phyloP scores from a whole-genome alignment of 2,797 vertebrate genomes.

The Sebastes iracundus region DNA sequence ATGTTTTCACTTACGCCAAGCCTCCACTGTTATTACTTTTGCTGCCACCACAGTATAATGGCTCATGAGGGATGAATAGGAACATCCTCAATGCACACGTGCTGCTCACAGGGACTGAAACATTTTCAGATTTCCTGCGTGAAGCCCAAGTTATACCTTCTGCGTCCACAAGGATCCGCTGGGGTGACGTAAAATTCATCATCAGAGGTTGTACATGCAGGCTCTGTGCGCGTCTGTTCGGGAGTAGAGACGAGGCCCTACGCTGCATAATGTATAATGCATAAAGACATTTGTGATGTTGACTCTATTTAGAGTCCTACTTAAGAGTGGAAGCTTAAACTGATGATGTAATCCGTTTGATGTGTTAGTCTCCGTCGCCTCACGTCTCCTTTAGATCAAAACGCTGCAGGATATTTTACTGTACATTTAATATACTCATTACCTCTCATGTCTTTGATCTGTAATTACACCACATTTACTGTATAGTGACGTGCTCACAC shows the following conservation, averaged over 20 bases:
- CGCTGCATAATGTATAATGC: background rate
- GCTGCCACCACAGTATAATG: too few relatives aligned
- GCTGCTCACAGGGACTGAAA: background rate
- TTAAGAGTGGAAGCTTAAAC: constrained; percentile 11
- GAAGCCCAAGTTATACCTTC: too few relatives aligned
- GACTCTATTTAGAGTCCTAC: background rate
- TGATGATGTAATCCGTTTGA: background rate
- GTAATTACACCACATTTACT: background rate
- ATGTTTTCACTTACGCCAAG: too few relatives aligned
- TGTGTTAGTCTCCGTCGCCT: background rate
- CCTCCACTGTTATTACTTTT: too few relatives aligned
- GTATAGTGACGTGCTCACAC: background rate
- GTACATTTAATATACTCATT: background rate
- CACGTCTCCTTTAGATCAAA: background rate
- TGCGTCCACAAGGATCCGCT: rapidly evolving
- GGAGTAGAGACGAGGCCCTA: too few relatives aligned
- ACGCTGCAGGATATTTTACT: background rate
- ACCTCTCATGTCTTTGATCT: background rate
- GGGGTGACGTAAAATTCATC: too few relatives aligned
- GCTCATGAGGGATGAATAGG: background rate
- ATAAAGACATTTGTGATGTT: background rate
- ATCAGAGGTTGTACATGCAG: too few relatives aligned
- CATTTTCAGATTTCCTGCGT: background rate
- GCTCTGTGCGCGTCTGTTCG: rapidly evolving
- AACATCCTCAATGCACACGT: background rate